Conservation (phyloP, 2,888 invertebrate species). For the Lasioglossum calceatum region DNA sequence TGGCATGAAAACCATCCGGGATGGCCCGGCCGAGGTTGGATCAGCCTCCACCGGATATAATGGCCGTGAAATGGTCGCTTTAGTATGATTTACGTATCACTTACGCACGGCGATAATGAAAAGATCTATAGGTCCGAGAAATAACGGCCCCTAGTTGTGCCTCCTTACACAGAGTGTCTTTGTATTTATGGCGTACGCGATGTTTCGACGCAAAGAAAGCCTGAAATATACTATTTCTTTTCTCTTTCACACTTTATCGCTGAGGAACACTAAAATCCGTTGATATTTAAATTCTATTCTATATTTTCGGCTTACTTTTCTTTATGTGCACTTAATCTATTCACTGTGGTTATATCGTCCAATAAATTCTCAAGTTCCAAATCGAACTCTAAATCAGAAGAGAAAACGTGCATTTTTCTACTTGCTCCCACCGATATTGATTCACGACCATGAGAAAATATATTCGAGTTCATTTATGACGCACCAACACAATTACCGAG, state of each 20-base stretch:
- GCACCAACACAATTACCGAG: background rate
- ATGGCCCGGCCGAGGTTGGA: conserved; percentile 49
- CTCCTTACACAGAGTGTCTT: background rate
- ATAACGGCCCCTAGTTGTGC: background rate
- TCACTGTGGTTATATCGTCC: background rate
- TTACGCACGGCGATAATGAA: conserved; percentile 83
- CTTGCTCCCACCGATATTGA: background rate
- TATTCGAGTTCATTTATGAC: background rate
- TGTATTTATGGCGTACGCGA: background rate
- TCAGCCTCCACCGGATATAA: conserved; percentile 73
- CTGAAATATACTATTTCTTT: background rate
- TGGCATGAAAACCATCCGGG: conserved; percentile 62
- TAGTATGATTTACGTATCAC: conserved; percentile 84
- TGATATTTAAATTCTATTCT: background rate
- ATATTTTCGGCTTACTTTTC: background rate
- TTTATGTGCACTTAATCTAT: background rate
- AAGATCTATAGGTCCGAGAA: conserved; percentile 81
- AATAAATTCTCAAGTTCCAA: background rate
- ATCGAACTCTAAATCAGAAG: background rate
- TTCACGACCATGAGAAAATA: background rate
- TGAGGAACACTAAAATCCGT: background rate
- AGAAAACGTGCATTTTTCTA: background rate
- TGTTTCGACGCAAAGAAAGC: background rate
- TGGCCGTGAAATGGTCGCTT: conserved; percentile 80
- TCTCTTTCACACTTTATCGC: background rate